Evolutionary conservation across 2,797 vertebrate genomes (phyloP).

Genomic region (Darevskia nairensis): DNA sequence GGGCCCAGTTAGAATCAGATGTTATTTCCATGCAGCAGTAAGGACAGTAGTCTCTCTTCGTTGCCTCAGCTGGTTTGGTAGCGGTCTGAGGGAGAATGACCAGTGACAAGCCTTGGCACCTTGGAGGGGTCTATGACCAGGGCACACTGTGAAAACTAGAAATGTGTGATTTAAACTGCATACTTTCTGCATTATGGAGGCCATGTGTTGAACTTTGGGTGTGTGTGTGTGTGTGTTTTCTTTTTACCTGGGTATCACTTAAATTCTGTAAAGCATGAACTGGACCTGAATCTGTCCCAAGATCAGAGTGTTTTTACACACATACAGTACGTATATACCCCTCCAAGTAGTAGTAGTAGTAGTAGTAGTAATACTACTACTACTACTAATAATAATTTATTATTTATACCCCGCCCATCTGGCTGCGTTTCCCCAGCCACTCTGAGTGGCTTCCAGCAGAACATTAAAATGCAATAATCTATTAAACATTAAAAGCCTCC

Average conservation of each 20-base stretch:
- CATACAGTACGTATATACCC: not conserved
- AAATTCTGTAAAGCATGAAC: not conserved
- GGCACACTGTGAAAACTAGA: not conserved
- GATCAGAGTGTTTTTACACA: no score
- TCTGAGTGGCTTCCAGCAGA: no score
- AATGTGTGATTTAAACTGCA: no score
- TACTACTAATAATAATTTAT: no score
- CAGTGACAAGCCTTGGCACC: not conserved
- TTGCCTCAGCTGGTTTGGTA: slow-evolving; percentile 30
- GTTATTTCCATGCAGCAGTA: slow-evolving; percentile 26
- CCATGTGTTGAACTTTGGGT: not conserved
- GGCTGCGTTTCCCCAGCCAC: no score
- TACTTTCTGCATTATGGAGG: not conserved
- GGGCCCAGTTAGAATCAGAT: slow-evolving; percentile 22
- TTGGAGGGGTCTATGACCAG: not conserved
- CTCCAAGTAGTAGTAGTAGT: not conserved
- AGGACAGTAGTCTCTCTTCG: not conserved
- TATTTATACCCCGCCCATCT: no score
- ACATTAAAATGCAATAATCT: no score
- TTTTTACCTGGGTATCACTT: no score
- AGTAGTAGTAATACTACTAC: no score
- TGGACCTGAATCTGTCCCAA: not conserved
- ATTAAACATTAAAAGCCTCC: no score
- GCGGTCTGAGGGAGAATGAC: slow-evolving; percentile 22
- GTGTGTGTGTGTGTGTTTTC: no score